Conservation (phyloP, 2,113 vertebrate genomes). For the Phalacrocorax carbo region DNA sequence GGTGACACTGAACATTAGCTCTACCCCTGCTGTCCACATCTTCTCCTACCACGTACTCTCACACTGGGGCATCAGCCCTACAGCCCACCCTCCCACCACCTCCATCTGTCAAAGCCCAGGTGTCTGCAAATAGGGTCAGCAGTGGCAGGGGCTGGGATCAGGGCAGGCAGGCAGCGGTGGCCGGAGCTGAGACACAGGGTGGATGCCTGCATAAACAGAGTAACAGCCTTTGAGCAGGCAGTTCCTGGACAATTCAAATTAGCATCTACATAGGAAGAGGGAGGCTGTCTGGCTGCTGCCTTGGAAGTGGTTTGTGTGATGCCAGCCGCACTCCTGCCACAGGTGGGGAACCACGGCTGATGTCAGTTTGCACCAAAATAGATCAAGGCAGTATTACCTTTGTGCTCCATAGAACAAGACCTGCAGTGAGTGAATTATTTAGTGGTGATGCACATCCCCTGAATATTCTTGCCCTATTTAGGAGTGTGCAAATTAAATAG, state of each 20-base stretch:
- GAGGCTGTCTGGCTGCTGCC: not conserved
- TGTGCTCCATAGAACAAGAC: not conserved
- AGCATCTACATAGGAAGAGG: not conserved
- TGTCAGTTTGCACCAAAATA: not conserved
- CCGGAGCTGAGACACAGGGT: not conserved
- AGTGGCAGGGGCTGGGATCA: too few species aligned
- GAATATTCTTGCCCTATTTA: conserved; percentile 40
- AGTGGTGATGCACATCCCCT: conserved; percentile 20
- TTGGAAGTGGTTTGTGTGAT: conserved; percentile 26
- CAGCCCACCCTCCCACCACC: not conserved
- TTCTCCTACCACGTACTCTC: not conserved
- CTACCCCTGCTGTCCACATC: not conserved
- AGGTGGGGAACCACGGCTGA: not conserved
- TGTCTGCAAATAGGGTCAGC: not conserved
- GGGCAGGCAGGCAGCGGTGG: not conserved
- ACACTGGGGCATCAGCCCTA: not conserved
- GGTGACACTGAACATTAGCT: not conserved
- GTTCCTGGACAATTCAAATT: not conserved
- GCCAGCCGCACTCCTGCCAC: not conserved
- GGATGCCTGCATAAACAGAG: not conserved
- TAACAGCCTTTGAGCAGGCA: not conserved
- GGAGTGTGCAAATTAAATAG: not conserved
- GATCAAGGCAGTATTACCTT: not conserved
- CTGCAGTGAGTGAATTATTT: conserved; percentile 30
- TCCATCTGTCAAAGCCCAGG: not conserved